A percentile compares a stretch with the other conserved stretches of the same genome.
Conservation (phyloP, 2,113 vertebrate genomes). For the Bubo blakistoni region DNA sequence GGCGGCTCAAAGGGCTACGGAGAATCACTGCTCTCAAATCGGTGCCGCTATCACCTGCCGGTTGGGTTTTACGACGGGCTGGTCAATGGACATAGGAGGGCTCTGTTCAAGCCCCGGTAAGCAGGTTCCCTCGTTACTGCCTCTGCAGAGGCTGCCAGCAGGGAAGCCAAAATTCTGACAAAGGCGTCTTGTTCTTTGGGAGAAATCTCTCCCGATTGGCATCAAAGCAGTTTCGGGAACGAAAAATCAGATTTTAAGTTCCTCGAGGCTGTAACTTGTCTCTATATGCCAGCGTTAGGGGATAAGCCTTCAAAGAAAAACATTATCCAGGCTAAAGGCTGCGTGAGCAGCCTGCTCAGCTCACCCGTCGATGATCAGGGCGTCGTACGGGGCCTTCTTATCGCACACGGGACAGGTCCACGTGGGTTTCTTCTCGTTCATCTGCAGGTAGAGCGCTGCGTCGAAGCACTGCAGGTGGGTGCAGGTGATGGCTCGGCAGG, state of each 20-base stretch:
- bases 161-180: not conserved
- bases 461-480: conserved; percentile 80
- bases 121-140: not conserved
- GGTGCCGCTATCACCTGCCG: not conserved
- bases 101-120: not conserved
- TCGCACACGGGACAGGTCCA: conserved; percentile 80
- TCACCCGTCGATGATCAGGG: conserved; percentile 78
- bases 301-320: not conserved
- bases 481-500: conserved; percentile 74
- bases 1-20: too few species aligned
- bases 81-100: fast-evolving
- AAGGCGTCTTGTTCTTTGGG: not conserved
- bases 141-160: not conserved
- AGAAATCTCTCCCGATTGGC: not conserved
- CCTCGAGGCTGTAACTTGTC: not conserved
- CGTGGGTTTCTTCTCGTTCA: conserved; percentile 80
- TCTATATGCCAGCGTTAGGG: fast-evolving
- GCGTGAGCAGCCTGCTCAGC: not conserved
- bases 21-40: not conserved
- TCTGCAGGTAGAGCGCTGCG: conserved; percentile 76
- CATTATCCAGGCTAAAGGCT: fast-evolving
- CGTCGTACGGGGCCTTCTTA: conserved; percentile 77
- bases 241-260: not conserved
- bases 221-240: not conserved
- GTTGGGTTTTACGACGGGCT: not conserved